Conservation (phyloP, 2,888 invertebrate genomes). For the Papilio demoleus region DNA sequence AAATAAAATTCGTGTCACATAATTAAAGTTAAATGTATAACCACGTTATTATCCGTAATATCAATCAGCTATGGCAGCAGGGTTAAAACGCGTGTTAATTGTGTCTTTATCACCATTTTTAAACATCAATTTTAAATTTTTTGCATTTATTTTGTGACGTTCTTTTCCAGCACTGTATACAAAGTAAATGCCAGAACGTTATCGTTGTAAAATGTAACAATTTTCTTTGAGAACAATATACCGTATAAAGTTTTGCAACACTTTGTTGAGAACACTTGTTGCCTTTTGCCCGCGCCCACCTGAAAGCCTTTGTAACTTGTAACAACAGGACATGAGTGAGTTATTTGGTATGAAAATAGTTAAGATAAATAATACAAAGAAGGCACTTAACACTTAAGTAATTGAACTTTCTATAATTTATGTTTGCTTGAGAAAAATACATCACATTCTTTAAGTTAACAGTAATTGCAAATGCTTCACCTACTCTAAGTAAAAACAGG, state of each 20-base stretch:
- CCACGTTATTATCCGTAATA: no score
- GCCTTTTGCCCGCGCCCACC: background rate
- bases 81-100: no score
- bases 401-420: background rate
- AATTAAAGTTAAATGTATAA: no score
- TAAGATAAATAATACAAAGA: background rate
- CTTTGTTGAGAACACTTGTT: slow-evolving; percentile 15
- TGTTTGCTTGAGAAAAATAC: background rate
- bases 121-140: no score
- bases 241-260: background rate
- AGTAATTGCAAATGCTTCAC: no score
- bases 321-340: background rate
- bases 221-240: slow-evolving; percentile 20
- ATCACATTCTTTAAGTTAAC: no score
- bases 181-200: background rate
- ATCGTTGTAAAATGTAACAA: background rate
- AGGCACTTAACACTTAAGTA: background rate
- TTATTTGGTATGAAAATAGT: background rate
- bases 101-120: no score
- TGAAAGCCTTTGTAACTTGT: slow-evolving; percentile 7
- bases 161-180: no score
- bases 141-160: background rate
- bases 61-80: no score
- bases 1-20: no score
- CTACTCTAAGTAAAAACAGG: no score